These are phyloP conservation scores for Drosophila equinoxialis DNA, from an alignment of 1,140 invertebrate genomes.

Conservation along the genomic window DNA sequence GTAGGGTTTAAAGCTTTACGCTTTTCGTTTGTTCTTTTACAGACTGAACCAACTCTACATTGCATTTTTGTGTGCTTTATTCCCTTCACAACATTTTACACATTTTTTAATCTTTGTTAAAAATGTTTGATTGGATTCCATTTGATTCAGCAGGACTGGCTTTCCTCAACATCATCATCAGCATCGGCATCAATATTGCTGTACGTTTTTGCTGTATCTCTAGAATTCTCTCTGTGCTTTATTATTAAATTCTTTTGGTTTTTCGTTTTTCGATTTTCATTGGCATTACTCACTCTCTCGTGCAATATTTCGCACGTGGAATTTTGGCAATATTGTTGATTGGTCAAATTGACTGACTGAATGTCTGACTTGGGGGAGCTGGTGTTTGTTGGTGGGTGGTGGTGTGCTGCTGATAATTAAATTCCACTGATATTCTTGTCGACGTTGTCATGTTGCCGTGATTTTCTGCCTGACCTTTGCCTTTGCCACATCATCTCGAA, in stretches of 20 bases:
- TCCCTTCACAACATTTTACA: conserved; percentile 2
- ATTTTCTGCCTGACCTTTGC: conserved; percentile 73
- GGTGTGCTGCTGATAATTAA: conserved; percentile 62
- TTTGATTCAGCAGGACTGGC: background rate
- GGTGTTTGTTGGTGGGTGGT: background rate
- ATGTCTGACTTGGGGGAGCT: background rate
- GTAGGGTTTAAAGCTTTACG: too few relatives aligned
- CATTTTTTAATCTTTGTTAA: conserved; percentile 9
- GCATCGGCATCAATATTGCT: conserved; percentile 16
- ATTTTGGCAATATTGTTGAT: conserved; percentile 72
- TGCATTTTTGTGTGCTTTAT: background rate
- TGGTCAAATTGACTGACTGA: conserved; percentile 29
- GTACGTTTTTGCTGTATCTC: background rate
- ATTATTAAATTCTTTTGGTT: conserved; percentile 68
- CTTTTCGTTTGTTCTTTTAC: too few relatives aligned
- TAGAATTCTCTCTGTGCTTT: conserved; percentile 20
- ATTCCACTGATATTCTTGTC: conserved; percentile 70
- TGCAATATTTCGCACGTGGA: conserved; percentile 78
- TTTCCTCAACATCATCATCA: background rate
- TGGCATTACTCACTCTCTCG: conserved; percentile 63
- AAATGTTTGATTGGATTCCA: conserved; percentile 6
- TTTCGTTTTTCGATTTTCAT: conserved; percentile 50
- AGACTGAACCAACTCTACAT: background rate
- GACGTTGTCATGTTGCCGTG: conserved; percentile 64
- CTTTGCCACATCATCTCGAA: conserved; percentile 23